A percentile compares a stretch with the other conserved stretches of the same genome.
phyloP scores from a whole-genome alignment of 2,888 invertebrate species.

The Ormyrus pomaceus region DNA sequence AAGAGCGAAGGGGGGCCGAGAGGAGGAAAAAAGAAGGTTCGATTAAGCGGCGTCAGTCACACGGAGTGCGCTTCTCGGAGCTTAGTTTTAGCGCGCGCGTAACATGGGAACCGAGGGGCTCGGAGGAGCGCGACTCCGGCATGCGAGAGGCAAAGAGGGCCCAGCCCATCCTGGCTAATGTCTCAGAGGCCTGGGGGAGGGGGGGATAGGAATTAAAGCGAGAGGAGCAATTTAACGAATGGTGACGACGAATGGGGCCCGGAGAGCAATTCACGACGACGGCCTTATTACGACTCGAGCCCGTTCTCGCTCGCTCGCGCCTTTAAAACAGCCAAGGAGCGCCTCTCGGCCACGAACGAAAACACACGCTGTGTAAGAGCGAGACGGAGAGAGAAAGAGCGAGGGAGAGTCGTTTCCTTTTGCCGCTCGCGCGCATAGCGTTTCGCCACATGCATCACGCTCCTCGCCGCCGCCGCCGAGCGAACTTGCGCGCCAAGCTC shows the following conservation, averaged over 20 bases:
- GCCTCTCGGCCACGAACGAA: constrained; percentile 31
- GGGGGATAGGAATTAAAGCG: constrained; percentile 44
- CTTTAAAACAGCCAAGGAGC: constrained; percentile 41
- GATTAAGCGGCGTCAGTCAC: constrained; percentile 27
- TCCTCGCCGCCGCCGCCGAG: neutral
- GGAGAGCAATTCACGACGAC: constrained; percentile 56
- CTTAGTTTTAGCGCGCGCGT: constrained; percentile 60
- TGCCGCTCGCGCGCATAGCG: constrained; percentile 40
- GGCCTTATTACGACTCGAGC: constrained; percentile 44
- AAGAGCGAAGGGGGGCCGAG: neutral
- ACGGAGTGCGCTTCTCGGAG: constrained; percentile 55
- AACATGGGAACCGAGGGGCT: constrained; percentile 58
- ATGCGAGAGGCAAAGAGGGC: constrained; percentile 31
- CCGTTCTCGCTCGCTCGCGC: neutral
- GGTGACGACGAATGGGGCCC: constrained; percentile 57
- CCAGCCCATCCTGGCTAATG: constrained; percentile 60
- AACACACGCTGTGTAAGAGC: constrained; percentile 9
- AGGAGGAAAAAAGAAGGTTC: constrained; percentile 1
- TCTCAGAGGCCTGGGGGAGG: constrained; percentile 36
- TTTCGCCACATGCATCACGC: constrained; percentile 55
- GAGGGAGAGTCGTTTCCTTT: constrained; percentile 36
- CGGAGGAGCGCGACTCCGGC: constrained; percentile 8
- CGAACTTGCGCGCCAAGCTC: too few relatives aligned
- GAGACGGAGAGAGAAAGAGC: neutral
- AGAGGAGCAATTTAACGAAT: constrained; percentile 58